Evolutionary conservation across 1,140 invertebrate genomes (phyloP), one percentile per base, ranked within the genome.

Genomic region (Zaprionus ornatus): DNA sequence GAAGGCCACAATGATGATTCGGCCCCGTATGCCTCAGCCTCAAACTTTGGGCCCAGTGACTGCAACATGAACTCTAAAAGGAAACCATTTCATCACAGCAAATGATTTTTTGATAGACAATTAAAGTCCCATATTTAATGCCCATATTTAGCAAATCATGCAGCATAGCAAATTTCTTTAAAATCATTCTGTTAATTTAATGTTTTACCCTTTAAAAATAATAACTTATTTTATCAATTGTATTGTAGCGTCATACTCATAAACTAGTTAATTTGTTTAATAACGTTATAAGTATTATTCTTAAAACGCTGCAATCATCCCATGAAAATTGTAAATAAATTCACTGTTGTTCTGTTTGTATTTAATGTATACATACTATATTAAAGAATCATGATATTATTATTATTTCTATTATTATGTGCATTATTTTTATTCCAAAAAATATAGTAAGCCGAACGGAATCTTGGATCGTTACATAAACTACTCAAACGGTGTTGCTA

Each of bases 1-100:
- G 92, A 96, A 95, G 80, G 97, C 97, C 0, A 95, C 95, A 48
- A 97, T 98, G 96, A 97, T 98, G 97, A 98, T 98, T 83, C 96
- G 96, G 92, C 97, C 97, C 6, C 72, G 88, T 13, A 79, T 70
- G 66, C 87, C 91, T 7, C 87, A 91, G 55, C 76, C 82, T 48
- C 88, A 90, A 76, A 71, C 70, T 42, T 56, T 70, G 68, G 70
- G 74, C 19, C 52, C 71, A 37, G 71, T 72, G 59, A 62, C 63
- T 66, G 48, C 69, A 60, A 64, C 61, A 21, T 72, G 45, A 71
- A 71, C 59, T 76, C 59, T 76, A 63, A 35, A 32, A 61, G 32
- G 42, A 45, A 54, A 78, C 35, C n/a, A 65, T 68, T 60, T 81
- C 76, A 61, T 65, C 50, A 75, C 77, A 72, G 23, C 32, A 65